Evolutionary conservation across 1,140 invertebrate species (phyloP), one percentile per base, ranked within the genome.

Genomic region (Sesamia nonagrioides): DNA sequence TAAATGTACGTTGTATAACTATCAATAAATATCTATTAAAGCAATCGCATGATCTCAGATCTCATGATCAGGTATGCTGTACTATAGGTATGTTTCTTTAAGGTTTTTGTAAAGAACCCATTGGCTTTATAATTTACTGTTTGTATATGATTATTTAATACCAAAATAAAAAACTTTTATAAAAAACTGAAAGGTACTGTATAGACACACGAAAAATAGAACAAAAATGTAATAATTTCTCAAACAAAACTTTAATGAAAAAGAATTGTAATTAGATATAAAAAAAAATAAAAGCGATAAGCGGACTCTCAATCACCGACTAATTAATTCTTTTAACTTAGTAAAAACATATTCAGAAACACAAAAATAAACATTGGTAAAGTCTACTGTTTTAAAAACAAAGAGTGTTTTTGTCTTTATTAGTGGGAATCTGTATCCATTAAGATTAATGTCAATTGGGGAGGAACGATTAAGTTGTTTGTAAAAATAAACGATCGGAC

Each of bases 391-490:
- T 68, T 9, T 72, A 35, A 42, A 58, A 48, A 75, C 35, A 66
- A 76, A 76, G 8, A 72, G 56, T 54, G n/a, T 58, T 81, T 81
- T 79, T 79, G 50, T 75, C 60, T 61, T 71, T 69, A 78, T 78
- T 81, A 78, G 69, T 63, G 68, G 56, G 52, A 56, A 37, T 69
- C 60, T 15, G 3, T 33, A 58, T 79, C 17, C 50, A 79, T 79
- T 79, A 79, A 75, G 61, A 75, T 75, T 79, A 75, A 79, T 79
- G 71, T 79, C 58, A 48, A 79, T 79, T 75, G 61, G 40, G 61
- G 17, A 50, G 56, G 48, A 73, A 66, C 35, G 61, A 75, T 79
- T 74, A 79, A 75, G 60, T 54, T 74, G 72, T 79, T 79, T 75
- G 35, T 66, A 21, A 73, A 66, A 79, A 73, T 54, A 74, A 79